Conservation (phyloP, 2,113 vertebrate species). For the Marcusenius ussheri region DNA sequence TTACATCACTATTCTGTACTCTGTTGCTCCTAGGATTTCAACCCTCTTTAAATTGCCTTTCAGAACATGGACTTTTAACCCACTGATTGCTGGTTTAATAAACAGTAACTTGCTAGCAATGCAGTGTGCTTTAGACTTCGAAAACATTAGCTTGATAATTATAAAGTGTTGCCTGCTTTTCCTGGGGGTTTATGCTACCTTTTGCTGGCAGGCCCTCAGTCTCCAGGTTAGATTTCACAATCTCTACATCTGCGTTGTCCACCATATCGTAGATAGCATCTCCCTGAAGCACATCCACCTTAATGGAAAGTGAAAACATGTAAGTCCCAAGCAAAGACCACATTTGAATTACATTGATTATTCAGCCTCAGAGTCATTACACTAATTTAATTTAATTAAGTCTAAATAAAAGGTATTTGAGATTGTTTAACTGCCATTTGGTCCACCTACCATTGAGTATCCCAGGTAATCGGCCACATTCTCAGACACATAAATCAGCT, state of each 20-base stretch:
- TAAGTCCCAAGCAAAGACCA: background rate
- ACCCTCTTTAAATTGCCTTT: background rate
- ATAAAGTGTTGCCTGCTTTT: background rate
- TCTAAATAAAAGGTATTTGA: background rate
- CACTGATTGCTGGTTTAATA: background rate
- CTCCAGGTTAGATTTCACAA: constrained; percentile 42
- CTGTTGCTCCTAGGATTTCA: background rate
- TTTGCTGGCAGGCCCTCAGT: constrained; percentile 21
- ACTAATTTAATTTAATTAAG: background rate
- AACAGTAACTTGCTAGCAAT: background rate
- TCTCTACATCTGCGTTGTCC: constrained; percentile 38
- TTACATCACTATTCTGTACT: background rate
- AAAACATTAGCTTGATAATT: background rate
- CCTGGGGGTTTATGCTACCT: constrained; percentile 38
- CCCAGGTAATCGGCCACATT: constrained; percentile 70
- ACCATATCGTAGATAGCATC: constrained; percentile 57
- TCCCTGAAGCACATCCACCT: constrained; percentile 61
- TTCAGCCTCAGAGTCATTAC: background rate
- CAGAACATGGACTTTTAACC: background rate
- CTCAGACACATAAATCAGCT: constrained; percentile 70
- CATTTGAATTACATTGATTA: background rate
- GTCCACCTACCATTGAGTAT: constrained; percentile 64
- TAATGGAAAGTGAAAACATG: background rate
- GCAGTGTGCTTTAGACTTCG: background rate
- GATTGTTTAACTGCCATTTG: background rate